Evolutionary conservation across 1,140 invertebrate species (phyloP), one percentile per base, ranked within the genome.

Genomic region (Drosophila littoralis): DNA sequence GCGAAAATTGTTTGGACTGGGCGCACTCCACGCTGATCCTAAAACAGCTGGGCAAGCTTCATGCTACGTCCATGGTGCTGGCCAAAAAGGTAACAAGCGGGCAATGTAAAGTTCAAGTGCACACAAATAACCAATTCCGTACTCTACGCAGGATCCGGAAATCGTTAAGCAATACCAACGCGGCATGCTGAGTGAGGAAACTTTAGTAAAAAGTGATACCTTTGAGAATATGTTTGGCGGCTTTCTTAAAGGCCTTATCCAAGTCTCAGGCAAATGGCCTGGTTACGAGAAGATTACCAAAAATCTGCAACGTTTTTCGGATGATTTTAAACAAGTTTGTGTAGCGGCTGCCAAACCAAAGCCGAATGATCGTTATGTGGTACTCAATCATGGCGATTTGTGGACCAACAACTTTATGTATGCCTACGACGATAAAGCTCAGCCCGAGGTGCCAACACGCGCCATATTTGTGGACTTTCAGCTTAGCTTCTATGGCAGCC

Each of bases 381-480:
- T 95, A 0, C 91, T 96, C 8, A 94, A 94, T 78, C 95, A 96
- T 48, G 95, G 95, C 6, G 95, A 96, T 79, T 92, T 93, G 32
- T 96, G 95, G 95, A 92, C 94, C 1, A 95, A 95, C 69, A 96
- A 96, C 74, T 94, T 95, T 90, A 88, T 96, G 75, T 95, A 95
- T 77, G 93, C 93, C 43, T 95, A 95, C 73, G 90, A 90, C 63
- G 83, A 94, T 55, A 67, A 92, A 0, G 50, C 91, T 0, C 43
- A 86, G 43, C 79, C 85, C 1, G 90, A 91, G 0, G 91, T 93
- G 55, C 92, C 94, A 0, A 90, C 93, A 6, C 90, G 93, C 9
- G 93, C 94, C 3, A 94, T 94, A 80, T 94, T 95, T 50, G 94
- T 92, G 13, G 91, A 92, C 46, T 92, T 91, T 32, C 91, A 92